These are phyloP conservation scores for Coryphaenoides rupestris DNA, from an alignment of 2,113 vertebrate genomes.

Conservation along the genomic window DNA sequence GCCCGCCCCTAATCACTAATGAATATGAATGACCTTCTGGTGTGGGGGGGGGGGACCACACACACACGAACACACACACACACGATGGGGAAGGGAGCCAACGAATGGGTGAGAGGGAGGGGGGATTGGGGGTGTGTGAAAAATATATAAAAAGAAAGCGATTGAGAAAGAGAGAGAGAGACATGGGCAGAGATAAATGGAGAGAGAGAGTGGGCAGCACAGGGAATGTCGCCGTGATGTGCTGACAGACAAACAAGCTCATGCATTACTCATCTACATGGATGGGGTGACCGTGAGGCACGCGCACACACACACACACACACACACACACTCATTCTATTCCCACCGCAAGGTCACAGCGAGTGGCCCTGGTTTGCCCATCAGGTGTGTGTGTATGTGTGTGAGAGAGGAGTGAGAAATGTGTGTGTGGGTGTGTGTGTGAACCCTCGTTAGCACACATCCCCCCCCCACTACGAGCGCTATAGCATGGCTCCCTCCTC, in stretches of 20 bases:
- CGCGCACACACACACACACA: slow-evolving; percentile 23
- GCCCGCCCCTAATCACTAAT: slow-evolving; percentile 67
- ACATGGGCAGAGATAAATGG: slow-evolving; percentile 1
- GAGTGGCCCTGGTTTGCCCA: slow-evolving; percentile 17
- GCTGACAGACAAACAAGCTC: slow-evolving; percentile 61
- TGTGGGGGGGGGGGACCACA: slow-evolving; percentile 25
- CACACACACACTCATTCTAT: slow-evolving; percentile 9
- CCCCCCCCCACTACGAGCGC: no score
- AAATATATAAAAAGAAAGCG: no score
- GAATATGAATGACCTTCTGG: slow-evolving; percentile 73
- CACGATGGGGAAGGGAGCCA: slow-evolving; percentile 22
- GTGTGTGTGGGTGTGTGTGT: no score
- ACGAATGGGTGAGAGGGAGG: no score
- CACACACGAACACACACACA: no score
- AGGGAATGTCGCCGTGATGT: slow-evolving; percentile 37
- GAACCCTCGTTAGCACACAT: no score
- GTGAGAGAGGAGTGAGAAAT: no score
- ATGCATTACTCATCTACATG: slow-evolving; percentile 61
- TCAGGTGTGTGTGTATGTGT: background rate
- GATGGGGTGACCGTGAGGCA: slow-evolving; percentile 18
- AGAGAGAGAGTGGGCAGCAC: background rate
- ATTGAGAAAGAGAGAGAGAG: slow-evolving; percentile 26
- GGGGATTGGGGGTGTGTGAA: no score
- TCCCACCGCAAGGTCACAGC: slow-evolving; percentile 43
- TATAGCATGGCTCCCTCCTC: no score